phyloP scores from a whole-genome alignment of 2,888 invertebrate genomes.

The Chloroclystis v-ata region DNA sequence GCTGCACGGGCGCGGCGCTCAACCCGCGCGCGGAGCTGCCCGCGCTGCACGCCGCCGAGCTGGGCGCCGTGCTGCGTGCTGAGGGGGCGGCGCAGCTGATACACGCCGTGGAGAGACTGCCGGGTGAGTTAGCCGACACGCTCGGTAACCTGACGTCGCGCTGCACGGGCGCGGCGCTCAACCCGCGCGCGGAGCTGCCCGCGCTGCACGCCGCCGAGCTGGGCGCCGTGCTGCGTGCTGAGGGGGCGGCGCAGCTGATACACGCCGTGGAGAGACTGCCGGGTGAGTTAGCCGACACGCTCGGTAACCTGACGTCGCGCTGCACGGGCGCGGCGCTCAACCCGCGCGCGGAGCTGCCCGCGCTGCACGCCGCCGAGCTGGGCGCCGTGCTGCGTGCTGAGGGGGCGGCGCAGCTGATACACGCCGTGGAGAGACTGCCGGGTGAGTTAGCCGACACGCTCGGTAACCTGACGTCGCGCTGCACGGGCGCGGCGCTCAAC shows the following conservation, averaged over 20 bases:
- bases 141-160: no score
- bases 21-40: slow-evolving; percentile 83
- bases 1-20: slow-evolving; percentile 87
- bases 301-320: no score
- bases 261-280: no score
- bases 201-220: slow-evolving; percentile 55
- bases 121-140: no score
- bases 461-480: no score
- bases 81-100: no score
- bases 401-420: no score
- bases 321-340: slow-evolving; percentile 92
- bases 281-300: no score
- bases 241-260: no score
- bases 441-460: no score
- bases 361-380: slow-evolving; percentile 55
- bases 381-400: slow-evolving; percentile 42
- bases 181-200: slow-evolving; percentile 81
- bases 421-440: no score
- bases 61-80: slow-evolving; percentile 59
- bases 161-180: slow-evolving; percentile 90
- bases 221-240: slow-evolving; percentile 42
- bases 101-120: no score
- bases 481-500: slow-evolving; percentile 90
- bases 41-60: slow-evolving; percentile 43
- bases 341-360: slow-evolving; percentile 79